Conservation (phyloP, 2,888 invertebrate species). For the Allacma fusca region DNA sequence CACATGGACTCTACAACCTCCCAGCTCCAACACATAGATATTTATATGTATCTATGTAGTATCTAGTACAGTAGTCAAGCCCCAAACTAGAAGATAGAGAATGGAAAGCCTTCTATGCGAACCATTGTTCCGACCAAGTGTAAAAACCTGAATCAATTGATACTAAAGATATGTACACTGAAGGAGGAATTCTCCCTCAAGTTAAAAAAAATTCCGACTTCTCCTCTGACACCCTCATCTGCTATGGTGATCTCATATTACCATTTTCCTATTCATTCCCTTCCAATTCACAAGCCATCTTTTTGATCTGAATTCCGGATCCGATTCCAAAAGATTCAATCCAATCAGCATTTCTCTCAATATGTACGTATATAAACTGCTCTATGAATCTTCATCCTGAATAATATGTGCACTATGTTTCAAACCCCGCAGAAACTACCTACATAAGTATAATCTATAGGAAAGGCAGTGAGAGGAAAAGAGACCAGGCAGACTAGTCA, state of each 20-base stretch:
- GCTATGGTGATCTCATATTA: slow-evolving; percentile 43
- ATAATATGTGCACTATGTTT: background rate
- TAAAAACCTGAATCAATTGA: too few species aligned
- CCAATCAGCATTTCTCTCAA: slow-evolving; percentile 49
- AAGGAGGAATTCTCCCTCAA: background rate
- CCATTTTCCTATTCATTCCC: slow-evolving; percentile 46
- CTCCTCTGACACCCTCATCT: slow-evolving; percentile 36
- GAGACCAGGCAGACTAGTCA: background rate
- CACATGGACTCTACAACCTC: too few species aligned
- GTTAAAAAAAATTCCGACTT: slow-evolving; percentile 18
- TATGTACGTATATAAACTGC: background rate
- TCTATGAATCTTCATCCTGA: too few species aligned
- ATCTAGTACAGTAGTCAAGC: too few species aligned
- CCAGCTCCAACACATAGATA: too few species aligned
- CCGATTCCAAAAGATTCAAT: slow-evolving; percentile 44
- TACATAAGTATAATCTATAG: too few species aligned
- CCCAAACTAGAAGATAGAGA: too few species aligned
- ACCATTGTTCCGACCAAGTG: too few species aligned
- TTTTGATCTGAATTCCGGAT: slow-evolving; percentile 40
- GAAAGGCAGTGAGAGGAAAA: background rate
- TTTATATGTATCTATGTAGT: too few species aligned
- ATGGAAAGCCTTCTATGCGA: too few species aligned
- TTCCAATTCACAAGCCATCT: slow-evolving; percentile 41
- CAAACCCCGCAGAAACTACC: background rate
- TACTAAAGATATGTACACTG: too few species aligned